phyloP scores from a whole-genome alignment of 1,140 invertebrate species.

The Cotesia chilonis region DNA sequence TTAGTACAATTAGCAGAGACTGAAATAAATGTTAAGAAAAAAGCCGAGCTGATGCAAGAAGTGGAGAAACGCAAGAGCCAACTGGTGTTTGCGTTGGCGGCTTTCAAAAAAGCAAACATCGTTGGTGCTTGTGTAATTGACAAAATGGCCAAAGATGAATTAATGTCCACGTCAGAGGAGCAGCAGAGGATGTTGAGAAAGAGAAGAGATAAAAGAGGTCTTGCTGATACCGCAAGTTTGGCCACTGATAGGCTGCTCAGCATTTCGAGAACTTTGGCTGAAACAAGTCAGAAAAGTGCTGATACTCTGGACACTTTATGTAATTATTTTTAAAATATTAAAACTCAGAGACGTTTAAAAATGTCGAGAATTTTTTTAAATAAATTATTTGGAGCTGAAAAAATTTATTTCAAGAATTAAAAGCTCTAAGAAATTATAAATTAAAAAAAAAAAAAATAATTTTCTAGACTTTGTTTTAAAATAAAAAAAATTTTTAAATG shows the following conservation, averaged over 20 bases:
- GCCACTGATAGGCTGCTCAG: constrained; percentile 85
- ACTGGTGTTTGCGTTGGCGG: constrained; percentile 73
- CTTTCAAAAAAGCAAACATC: constrained; percentile 82
- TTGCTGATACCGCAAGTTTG: constrained; percentile 73
- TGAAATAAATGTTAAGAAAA: constrained; percentile 70
- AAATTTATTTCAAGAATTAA: too few relatives aligned
- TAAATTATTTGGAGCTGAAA: too few relatives aligned
- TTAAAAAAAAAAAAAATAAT: too few relatives aligned
- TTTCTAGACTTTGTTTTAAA: constrained; percentile 44
- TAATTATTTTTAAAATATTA: constrained; percentile 47
- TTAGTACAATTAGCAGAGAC: constrained; percentile 72
- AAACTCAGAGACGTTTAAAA: neutral
- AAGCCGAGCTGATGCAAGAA: constrained; percentile 70
- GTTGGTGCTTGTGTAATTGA: constrained; percentile 78
- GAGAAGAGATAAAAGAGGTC: constrained; percentile 72
- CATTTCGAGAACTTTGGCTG: constrained; percentile 84
- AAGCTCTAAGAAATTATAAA: too few relatives aligned
- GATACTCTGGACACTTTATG: constrained; percentile 84
- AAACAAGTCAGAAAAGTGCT: constrained; percentile 86
- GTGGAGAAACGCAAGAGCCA: constrained; percentile 75
- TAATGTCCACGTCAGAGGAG: constrained; percentile 70
- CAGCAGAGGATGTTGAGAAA: constrained; percentile 69
- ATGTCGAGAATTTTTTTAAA: too few relatives aligned
- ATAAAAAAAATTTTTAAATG: too few relatives aligned
- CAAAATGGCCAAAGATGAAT: constrained; percentile 75